Evolutionary conservation across 35 echinoderm and acorn worm genomes (phyloP), one percentile per base, ranked within the genome.

Genomic region (Heliocidaris erythrogramma): DNA sequence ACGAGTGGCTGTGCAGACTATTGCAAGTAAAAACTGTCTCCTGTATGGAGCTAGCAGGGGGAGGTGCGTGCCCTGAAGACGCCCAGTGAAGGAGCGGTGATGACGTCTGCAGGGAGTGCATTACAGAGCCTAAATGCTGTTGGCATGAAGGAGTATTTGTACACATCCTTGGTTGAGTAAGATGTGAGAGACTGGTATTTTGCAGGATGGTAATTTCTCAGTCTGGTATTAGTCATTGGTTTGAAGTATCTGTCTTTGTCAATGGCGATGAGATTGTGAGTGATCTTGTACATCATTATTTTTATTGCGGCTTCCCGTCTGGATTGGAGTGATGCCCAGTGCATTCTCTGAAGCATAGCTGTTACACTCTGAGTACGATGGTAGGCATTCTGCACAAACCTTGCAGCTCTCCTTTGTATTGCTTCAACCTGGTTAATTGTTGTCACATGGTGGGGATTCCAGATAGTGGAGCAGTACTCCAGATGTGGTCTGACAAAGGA

Each of bases 341-440:
- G 94, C 29, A 95, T 42, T 2, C 32, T 92, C 30, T 91, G 48
- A 24, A 95, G 94, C 48, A 90, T 88, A 89, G 21, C 88, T 11
- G 9, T 91, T 56, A 95, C 49, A 49, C 88, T 95, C 31, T 90
- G 4, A 29, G 94, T 95, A 4, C 94, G 53, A 30, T 95, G 48
- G 87, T 95, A 95, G 8, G 35, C 32, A 31, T 95, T 5, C 18
- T 61, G 86, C 49, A 95, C 94, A 95, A 95, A 95, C 93, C 78
- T 5, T 5, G 47, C 61, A 84, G 95, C 95, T 85, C 35, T 95
- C 31, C 69, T 93, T 48, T 93, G 95, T 1, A 95, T 86, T 60
- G 95, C 95, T 95, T 95, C 95, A 27, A 96, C 92, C 78, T 96
- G 59, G 91, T 96, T 93, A n/a, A n/a, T n/a, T n/a, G n/a, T n/a